Conservation (phyloP, 2,797 vertebrate species). For the Argya squamiceps region DNA sequence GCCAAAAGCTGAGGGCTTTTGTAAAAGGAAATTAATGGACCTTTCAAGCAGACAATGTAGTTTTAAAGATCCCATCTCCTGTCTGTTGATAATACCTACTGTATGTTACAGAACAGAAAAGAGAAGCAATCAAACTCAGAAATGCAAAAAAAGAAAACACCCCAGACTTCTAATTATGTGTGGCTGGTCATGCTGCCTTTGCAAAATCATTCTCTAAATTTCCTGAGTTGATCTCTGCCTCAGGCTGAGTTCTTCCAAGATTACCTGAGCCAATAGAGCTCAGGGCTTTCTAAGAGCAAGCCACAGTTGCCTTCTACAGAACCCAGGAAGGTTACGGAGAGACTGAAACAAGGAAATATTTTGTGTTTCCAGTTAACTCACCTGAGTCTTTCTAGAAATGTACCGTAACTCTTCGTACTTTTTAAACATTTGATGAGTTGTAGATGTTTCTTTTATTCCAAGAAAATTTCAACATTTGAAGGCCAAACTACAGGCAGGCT, state of each 20-base stretch:
- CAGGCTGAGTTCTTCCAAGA: neutral
- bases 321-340: neutral
- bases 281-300: neutral
- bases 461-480: neutral
- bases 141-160: neutral
- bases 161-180: neutral
- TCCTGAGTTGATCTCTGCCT: neutral
- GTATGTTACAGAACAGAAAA: neutral
- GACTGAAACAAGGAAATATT: neutral
- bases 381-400: neutral
- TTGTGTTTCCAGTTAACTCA: neutral
- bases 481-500: neutral
- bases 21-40: neutral
- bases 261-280: neutral
- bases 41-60: neutral
- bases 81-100: neutral
- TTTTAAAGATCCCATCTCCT: neutral
- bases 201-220: neutral
- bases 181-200: neutral
- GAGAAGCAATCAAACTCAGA: neutral
- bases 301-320: neutral
- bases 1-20: neutral
- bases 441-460: neutral
- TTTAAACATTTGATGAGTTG: fast-evolving
- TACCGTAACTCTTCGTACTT: neutral